Conservation (phyloP, 53 echinoderm and acorn worm species). For the Crossaster papposus region DNA sequence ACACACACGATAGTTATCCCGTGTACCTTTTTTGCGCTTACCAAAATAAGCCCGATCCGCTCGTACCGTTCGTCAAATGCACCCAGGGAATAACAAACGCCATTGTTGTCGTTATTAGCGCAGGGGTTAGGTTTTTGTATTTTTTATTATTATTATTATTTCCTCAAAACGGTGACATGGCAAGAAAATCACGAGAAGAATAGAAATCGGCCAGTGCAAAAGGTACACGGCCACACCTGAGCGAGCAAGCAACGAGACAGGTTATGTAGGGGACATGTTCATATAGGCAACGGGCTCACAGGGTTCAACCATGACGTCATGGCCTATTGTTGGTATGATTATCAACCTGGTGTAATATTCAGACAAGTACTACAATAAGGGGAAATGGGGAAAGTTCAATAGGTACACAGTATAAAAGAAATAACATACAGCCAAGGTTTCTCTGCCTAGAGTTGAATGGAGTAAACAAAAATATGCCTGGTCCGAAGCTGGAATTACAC, state of each 20-base stretch:
- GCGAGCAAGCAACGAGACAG: slow-evolving; percentile 35
- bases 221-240: slow-evolving; percentile 12
- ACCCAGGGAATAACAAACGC: slow-evolving; percentile 6
- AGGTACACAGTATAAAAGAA: neutral
- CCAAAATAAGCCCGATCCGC: neutral
- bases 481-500: neutral
- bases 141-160: slow-evolving; percentile 37
- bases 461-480: neutral
- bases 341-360: slow-evolving; percentile 29
- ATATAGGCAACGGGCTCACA: slow-evolving; percentile 16
- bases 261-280: neutral
- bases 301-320: slow-evolving; percentile 42
- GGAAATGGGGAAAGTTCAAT: slow-evolving; percentile 2
- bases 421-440: neutral
- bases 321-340: slow-evolving; percentile 44
- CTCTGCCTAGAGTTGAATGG: neutral
- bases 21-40: neutral
- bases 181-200: neutral
- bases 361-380: slow-evolving; percentile 32
- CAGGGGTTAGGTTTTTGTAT: neutral
- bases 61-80: neutral
- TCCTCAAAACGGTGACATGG: slow-evolving; percentile 38
- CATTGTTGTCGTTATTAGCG: neutral
- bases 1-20: neutral
- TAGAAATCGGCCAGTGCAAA: slow-evolving; percentile 18